Conservation (phyloP, 2,113 vertebrate species). For the Catharus minimus region DNA sequence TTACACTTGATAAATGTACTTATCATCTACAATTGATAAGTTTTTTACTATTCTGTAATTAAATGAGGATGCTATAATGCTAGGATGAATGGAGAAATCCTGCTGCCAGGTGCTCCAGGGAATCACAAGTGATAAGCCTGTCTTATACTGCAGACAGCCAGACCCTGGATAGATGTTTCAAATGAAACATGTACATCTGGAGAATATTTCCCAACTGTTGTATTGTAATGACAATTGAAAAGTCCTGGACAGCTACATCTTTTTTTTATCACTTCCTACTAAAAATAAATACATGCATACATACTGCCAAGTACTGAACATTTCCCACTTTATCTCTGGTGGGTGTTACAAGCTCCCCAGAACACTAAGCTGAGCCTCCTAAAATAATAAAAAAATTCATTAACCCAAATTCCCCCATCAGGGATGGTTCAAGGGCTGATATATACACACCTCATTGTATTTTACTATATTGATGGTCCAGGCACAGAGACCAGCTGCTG, state of each 20-base stretch:
- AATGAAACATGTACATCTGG: background rate
- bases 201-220: background rate
- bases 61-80: background rate
- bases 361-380: background rate
- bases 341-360: background rate
- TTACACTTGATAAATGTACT: background rate
- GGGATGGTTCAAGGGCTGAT: background rate
- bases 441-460: conserved; percentile 65
- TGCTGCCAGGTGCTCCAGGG: background rate
- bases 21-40: background rate
- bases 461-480: conserved; percentile 84
- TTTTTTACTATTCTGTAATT: background rate
- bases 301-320: background rate
- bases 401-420: rapidly evolving
- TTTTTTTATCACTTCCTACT: background rate
- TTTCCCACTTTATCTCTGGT: background rate
- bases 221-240: background rate
- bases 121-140: background rate
- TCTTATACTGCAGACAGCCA: background rate
- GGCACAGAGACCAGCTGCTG: conserved; percentile 84
- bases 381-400: background rate
- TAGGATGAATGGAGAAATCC: background rate
- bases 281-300: background rate
- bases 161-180: background rate
- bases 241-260: background rate